Evolutionary conservation across 2,797 vertebrate species (phyloP).

Genomic region (Gorsachius magnificus): DNA sequence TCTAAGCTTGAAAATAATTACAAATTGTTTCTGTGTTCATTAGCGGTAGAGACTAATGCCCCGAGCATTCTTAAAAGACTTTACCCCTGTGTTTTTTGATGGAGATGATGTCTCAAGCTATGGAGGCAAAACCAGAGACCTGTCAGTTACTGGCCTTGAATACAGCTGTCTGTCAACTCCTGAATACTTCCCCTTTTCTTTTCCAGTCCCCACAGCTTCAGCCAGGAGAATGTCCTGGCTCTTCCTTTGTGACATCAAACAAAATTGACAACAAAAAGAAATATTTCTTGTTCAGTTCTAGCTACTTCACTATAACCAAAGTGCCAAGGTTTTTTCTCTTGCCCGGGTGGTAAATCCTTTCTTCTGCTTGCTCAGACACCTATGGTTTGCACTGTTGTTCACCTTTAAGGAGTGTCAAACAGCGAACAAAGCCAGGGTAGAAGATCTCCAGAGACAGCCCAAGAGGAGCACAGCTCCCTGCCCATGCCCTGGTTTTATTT

Average conservation of each 20-base stretch:
- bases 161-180: neutral
- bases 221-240: neutral
- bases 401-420: neutral
- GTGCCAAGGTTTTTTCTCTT: neutral
- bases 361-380: neutral
- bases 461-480: neutral
- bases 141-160: neutral
- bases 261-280: neutral
- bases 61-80: neutral
- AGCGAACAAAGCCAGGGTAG: neutral
- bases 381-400: neutral
- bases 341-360: neutral
- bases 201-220: neutral
- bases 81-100: neutral
- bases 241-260: neutral
- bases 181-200: neutral
- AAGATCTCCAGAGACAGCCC: neutral
- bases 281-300: neutral
- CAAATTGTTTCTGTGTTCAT: neutral
- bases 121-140: neutral
- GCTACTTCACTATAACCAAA: neutral
- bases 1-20: neutral
- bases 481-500: neutral
- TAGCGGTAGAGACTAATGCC: neutral
- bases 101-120: neutral